Evolutionary conservation across 2,797 vertebrate genomes (phyloP).

Genomic region (Enteromius paludinosus): DNA sequence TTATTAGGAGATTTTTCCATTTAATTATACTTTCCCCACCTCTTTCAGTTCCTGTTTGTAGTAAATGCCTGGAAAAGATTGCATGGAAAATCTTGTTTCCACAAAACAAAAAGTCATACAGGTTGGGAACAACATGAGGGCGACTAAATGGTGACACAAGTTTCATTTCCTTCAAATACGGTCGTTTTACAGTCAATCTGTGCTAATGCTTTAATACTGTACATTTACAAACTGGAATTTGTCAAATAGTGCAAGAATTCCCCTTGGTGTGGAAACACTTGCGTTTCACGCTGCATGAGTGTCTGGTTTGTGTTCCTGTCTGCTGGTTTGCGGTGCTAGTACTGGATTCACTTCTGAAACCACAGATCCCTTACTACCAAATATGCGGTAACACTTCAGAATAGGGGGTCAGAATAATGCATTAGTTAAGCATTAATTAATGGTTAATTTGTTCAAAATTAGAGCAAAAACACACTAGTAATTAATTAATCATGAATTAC

Average conservation of each 20-base stretch:
- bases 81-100: neutral
- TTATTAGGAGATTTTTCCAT: neutral
- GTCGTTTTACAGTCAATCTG: neutral
- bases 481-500: too few species aligned
- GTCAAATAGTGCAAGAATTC: constrained; percentile 4
- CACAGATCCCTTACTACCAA: constrained; percentile 5
- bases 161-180: neutral
- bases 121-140: neutral
- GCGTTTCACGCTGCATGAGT: constrained; percentile 12
- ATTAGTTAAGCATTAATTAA: too few species aligned
- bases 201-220: neutral
- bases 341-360: constrained; percentile 34
- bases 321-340: constrained; percentile 41
- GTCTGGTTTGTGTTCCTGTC: constrained; percentile 43
- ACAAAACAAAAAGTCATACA: neutral
- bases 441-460: too few species aligned
- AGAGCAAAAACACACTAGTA: too few species aligned
- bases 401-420: too few species aligned
- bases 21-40: neutral
- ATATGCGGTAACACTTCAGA: too few species aligned
- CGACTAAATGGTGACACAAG: neutral
- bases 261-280: neutral
- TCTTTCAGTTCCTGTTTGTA: neutral
- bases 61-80: neutral
- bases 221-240: neutral